Conservation (phyloP, 2,888 invertebrate species). For the Cryptophagus acutangulus region DNA sequence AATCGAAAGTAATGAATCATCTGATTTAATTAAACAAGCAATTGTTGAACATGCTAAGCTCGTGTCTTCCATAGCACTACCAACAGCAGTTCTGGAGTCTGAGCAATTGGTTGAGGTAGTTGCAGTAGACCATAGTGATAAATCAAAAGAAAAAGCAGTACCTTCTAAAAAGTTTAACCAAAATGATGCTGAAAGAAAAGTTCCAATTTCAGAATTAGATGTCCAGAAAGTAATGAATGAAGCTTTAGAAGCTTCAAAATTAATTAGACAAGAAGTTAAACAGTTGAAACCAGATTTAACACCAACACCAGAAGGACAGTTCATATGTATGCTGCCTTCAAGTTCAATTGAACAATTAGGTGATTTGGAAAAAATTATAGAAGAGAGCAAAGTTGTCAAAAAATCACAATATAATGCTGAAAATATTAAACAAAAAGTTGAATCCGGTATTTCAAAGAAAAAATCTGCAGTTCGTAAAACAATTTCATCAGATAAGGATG, state of each 20-base stretch:
- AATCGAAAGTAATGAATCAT: conserved; percentile 13
- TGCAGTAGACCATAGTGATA: conserved; percentile 5
- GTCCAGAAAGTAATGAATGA: conserved; percentile 48
- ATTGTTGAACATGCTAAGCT: conserved; percentile 36
- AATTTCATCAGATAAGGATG: too few species aligned
- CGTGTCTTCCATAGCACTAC: conserved; percentile 37
- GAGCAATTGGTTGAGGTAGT: conserved; percentile 21
- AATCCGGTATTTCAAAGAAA: not conserved
- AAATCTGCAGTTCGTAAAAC: too few species aligned
- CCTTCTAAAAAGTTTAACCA: conserved; percentile 19
- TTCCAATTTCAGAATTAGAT: conserved; percentile 34
- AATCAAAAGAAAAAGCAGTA: conserved; percentile 16
- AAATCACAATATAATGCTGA: too few species aligned
- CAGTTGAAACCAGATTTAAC: conserved; percentile 52
- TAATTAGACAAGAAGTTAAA: conserved; percentile 50
- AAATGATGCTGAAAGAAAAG: conserved; percentile 3
- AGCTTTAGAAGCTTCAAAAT: conserved; percentile 49
- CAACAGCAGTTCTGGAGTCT: conserved; percentile 24
- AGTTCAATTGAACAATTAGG: conserved; percentile 29
- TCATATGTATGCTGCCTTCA: conserved; percentile 39
- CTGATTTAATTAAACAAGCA: conserved; percentile 35
- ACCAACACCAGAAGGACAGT: conserved; percentile 50
- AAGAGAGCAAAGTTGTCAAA: conserved; percentile 18
- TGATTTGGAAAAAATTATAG: conserved; percentile 29
- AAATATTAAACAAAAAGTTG: too few species aligned